A percentile compares a stretch with the other conserved stretches of the same genome.
These are phyloP conservation scores for Oriolus oriolus DNA, from an alignment of 2,113 vertebrate genomes.

Conservation along the genomic window DNA sequence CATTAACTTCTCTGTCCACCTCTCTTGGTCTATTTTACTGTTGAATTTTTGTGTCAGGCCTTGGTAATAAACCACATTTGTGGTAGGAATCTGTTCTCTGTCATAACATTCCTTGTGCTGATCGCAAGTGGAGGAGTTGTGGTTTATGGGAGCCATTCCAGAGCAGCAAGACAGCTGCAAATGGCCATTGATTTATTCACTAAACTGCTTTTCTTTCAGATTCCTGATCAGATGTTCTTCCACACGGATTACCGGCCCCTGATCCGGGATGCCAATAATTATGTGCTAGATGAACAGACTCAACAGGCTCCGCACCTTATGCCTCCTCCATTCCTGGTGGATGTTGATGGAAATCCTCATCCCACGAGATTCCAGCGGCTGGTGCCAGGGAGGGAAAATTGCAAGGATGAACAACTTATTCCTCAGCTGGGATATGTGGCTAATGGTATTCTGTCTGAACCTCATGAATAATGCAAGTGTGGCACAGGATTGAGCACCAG, in stretches of 20 bases:
- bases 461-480: neutral
- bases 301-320: constrained; percentile 99
- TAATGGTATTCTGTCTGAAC: constrained; percentile 80
- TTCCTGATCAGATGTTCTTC: constrained; percentile 99
- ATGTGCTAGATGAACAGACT: constrained; percentile 97
- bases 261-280: constrained; percentile 95
- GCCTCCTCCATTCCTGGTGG: constrained; percentile 96
- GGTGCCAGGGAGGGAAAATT: constrained; percentile 95
- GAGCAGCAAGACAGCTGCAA: constrained; percentile 13
- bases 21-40: neutral
- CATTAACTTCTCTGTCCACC: neutral
- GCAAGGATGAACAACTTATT: constrained; percentile 95
- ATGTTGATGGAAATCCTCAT: constrained; percentile 96
- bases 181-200: neutral
- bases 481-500: neutral
- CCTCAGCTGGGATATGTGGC: constrained; percentile 96
- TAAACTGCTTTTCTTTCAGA: constrained; percentile 69
- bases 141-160: constrained; percentile 1
- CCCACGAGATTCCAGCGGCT: constrained; percentile 88
- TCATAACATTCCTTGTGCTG: neutral
- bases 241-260: constrained; percentile 98
- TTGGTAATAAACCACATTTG: neutral
- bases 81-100: neutral
- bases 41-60: neutral
- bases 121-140: neutral